phyloP scores from a whole-genome alignment of 2,113 vertebrate species.

The Cettia cetti region DNA sequence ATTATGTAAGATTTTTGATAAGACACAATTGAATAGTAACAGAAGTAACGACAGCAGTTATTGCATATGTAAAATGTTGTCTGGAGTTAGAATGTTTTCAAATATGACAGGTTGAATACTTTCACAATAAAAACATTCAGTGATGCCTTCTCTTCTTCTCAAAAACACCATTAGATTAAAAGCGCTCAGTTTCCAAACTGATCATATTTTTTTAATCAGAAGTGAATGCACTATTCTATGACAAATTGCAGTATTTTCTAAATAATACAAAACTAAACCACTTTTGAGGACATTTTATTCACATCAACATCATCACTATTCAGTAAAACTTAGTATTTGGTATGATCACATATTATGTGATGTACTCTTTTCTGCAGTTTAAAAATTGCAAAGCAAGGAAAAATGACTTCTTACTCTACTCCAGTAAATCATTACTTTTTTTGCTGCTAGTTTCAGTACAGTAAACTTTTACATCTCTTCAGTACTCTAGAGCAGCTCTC shows the following conservation, averaged over 20 bases:
- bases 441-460: neutral
- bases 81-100: neutral
- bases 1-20: constrained; percentile 30
- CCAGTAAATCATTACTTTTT: neutral
- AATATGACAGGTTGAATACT: neutral
- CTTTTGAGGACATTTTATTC: neutral
- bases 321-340: neutral
- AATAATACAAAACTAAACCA: neutral
- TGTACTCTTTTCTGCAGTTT: neutral
- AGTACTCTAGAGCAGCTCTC: neutral
- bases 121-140: neutral
- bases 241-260: neutral
- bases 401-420: neutral
- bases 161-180: neutral
- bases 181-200: neutral
- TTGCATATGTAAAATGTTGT: neutral
- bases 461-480: neutral
- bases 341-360: neutral
- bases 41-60: neutral
- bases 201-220: neutral
- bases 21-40: neutral
- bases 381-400: neutral
- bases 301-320: neutral
- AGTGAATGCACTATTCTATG: neutral
- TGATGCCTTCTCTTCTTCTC: neutral